Evolutionary conservation across 2,888 invertebrate species (phyloP).

Genomic region (Neuroscelio doddi): DNA sequence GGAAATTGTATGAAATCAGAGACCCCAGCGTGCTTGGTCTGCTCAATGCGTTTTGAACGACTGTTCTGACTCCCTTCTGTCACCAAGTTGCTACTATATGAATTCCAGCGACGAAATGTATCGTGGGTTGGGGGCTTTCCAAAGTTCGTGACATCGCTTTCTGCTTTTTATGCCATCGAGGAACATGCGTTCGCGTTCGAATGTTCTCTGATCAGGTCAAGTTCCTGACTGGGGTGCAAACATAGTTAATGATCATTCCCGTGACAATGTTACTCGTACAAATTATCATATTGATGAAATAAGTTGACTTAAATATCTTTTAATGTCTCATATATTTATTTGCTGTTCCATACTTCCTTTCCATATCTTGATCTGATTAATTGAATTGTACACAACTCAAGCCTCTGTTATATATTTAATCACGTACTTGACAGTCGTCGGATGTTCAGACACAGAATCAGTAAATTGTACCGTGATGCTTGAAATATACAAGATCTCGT

Average conservation of each 20-base stretch:
- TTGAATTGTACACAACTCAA: no score
- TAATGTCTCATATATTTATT: no score
- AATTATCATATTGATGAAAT: no score
- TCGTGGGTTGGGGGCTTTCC: constrained; percentile 21
- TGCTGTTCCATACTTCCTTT: no score
- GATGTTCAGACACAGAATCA: no score
- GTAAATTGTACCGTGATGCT: no score
- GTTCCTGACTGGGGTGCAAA: constrained; percentile 12
- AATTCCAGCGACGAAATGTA: constrained; percentile 33
- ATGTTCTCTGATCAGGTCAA: constrained; percentile 30
- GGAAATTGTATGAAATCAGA: constrained; percentile 61
- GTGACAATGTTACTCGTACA: no score
- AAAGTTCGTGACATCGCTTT: constrained; percentile 30
- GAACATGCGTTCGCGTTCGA: constrained; percentile 31
- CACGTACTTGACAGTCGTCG: no score
- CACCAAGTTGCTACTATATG: constrained; percentile 30
- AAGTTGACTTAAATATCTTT: no score
- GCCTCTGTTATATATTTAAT: no score
- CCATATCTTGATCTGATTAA: no score
- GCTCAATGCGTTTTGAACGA: constrained; percentile 52
- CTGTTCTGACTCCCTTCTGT: constrained; percentile 20
- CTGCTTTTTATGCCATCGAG: constrained; percentile 18
- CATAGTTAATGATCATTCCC: constrained; percentile 8
- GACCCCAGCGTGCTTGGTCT: constrained; percentile 50
- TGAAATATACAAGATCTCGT: neutral